Evolutionary conservation across 1,140 invertebrate species (phyloP), one percentile per base, ranked within the genome.

Genomic region (Caligus rogercresseyi): DNA sequence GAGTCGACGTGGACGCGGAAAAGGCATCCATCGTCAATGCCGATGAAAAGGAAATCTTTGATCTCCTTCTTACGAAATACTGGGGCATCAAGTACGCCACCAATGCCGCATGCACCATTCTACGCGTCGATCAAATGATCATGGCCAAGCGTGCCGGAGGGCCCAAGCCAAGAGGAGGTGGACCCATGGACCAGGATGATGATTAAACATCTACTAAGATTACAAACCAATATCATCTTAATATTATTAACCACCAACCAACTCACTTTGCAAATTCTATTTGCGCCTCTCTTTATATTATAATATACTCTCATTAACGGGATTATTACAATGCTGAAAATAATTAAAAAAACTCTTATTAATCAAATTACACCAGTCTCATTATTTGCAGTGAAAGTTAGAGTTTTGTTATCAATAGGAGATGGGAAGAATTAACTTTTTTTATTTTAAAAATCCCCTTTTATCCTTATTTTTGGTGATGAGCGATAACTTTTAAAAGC

Each of bases 51-150:
- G 19, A 65, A 25, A 18, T 96, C 64, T 76, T 85, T 54, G 93
- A 97, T 78, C 76, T 92, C 1, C 96, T 83, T 71, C 70, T 87
- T 24, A 81, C 83, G 1, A 99, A 98, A 74, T 78, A 81, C 66
- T 97, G 93, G 89, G 93, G 82, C 2, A 73, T 99, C 19, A 94
- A 96, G 71, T 96, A 97, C 76, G 91, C 95, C 0, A 86, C 89
- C 0, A 81, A 85, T 67, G 90, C 90, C 14, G 91, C 93, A 1
- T 82, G 83, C 59, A 97, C 94, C 0, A 70, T 99, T 68, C 78
- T 99, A 2, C 85, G 87, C 73, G 89, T 99, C n/a, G 93, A 99
- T 77, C 86, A 96, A 75, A 97, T 98, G 65, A 97, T 98, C 64
- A 96, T 97, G 90, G 90, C 94, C 1, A 98, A 97, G 75, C 80